Percentiles rank a stretch among this genome's conserved stretches.
These are phyloP conservation scores for Enteromius treurensis DNA, from an alignment of 2,797 vertebrate genomes.

Conservation along the genomic window DNA sequence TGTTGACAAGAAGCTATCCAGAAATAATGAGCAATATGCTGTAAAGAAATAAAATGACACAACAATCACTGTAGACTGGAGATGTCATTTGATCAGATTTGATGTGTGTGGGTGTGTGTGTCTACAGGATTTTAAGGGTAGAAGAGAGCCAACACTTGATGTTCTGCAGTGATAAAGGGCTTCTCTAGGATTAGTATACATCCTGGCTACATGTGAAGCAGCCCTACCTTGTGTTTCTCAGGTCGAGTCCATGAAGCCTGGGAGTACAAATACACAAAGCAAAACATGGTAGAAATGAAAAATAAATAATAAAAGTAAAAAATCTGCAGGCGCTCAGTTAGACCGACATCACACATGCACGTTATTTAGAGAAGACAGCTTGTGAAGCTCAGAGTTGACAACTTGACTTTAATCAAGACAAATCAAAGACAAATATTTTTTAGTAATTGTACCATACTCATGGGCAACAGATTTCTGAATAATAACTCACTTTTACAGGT, in stretches of 20 bases:
- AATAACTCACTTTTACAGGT: not conserved
- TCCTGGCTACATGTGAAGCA: constrained; percentile 82
- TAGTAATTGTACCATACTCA: not conserved
- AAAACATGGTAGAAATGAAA: constrained; percentile 67
- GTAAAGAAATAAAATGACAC: constrained; percentile 34
- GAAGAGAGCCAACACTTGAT: constrained; percentile 66
- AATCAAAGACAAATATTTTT: not conserved
- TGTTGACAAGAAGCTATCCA: constrained; percentile 29
- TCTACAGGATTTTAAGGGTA: constrained; percentile 29
- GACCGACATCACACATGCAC: constrained; percentile 72
- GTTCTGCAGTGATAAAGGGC: constrained; percentile 62
- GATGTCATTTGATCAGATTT: constrained; percentile 36
- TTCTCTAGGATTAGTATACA: constrained; percentile 66
- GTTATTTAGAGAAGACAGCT: not conserved
- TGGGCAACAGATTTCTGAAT: not conserved
- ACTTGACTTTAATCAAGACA: not conserved
- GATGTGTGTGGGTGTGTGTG: constrained; percentile 15
- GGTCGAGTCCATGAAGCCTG: constrained; percentile 99
- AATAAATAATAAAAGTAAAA: not conserved
- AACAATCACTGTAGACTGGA: not conserved
- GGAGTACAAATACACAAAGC: constrained; percentile 81
- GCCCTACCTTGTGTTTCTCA: constrained; percentile 97
- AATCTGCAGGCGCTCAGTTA: constrained; percentile 36
- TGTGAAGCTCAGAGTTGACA: not conserved
- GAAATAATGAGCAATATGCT: constrained; percentile 40